Base-by-base conservation (phyloP, 1,140 invertebrate species). In the Neodiprion lecontei region DNA sequence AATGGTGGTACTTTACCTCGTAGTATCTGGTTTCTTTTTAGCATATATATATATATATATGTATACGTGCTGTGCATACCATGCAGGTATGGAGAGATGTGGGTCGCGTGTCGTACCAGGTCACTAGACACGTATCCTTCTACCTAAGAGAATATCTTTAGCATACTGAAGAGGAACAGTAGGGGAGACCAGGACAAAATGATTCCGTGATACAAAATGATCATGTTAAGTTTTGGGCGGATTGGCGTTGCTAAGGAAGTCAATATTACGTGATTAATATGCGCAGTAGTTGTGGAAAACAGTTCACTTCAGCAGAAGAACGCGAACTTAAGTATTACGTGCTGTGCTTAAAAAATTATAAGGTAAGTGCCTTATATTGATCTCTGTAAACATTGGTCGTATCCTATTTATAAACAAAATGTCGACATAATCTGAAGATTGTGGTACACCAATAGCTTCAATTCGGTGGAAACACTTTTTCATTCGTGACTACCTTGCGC, bases 351-450 rank as follows among this genome's bases (percentile, higher is more conserved):
- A 61, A 61, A 61, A 61, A 61, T 8, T n/a, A 61, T 3, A 61
- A 61, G 53, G 53, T 8, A 61, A 8, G 7, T 61, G 53, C 53
- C 53, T 8, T 61, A 61, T 8, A n/a, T n/a, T 8, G 53, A 61
- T 61, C 53, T 61, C 53, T 61, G 53, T 7, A 61, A 61, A 8
- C 53, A 61, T 8, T 61, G 17, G 0, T 21, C 17, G 53, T 61
- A 61, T 61, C 53, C 53, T 61, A 61, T 61, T 61, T 61, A 61
- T 61, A 61, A 61, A 61, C 53, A 61, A 61, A 61, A 61, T 61
- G 53, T 61, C 53, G 53, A 61, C 53, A 61, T 61, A 3, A 61
- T 4, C 53, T 61, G n/a, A 61, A 61, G 53, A 61, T 61, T 61
- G 7, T 61, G 53, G 8, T n/a, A 11, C 53, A 61, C 53, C 53